phyloP scores from a whole-genome alignment of 2,888 invertebrate genomes.

The Noctua janthe region DNA sequence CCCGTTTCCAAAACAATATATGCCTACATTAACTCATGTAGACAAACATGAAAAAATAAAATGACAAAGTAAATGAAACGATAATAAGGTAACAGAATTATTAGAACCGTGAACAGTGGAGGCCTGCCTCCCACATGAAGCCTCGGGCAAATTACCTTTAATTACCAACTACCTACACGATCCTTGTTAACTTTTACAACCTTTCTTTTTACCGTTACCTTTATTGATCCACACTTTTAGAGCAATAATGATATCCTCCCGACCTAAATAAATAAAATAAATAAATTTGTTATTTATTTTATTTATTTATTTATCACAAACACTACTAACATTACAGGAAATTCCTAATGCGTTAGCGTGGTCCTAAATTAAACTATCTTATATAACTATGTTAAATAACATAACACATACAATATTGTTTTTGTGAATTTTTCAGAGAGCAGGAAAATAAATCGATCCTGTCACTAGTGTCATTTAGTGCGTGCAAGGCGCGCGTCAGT shows the following conservation, averaged over 20 bases:
- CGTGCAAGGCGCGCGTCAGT: too few relatives aligned
- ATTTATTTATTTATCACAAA: too few relatives aligned
- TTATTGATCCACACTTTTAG: neutral
- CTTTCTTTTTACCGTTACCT: neutral
- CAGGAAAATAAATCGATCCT: too few relatives aligned
- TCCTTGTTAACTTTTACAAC: constrained; percentile 13
- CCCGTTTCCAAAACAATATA: neutral
- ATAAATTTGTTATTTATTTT: too few relatives aligned
- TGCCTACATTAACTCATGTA: neutral
- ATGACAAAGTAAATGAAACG: constrained; percentile 9
- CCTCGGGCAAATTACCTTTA: constrained; percentile 19
- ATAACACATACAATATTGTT: too few relatives aligned
- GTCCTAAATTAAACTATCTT: too few relatives aligned
- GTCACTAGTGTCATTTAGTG: too few relatives aligned
- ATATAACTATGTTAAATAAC: too few relatives aligned
- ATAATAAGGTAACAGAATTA: constrained; percentile 18
- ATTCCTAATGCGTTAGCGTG: too few relatives aligned
- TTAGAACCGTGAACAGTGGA: neutral
- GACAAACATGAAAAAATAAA: neutral
- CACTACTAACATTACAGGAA: too few relatives aligned
- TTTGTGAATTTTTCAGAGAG: too few relatives aligned
- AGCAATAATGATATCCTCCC: neutral
- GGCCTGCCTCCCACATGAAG: neutral
- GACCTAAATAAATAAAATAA: too few relatives aligned
- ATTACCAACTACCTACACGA: constrained; percentile 2